A percentile compares a stretch with the other conserved stretches of the same genome.
phyloP scores from a whole-genome alignment of 2,113 vertebrate genomes.

The Leuciscus idus region DNA sequence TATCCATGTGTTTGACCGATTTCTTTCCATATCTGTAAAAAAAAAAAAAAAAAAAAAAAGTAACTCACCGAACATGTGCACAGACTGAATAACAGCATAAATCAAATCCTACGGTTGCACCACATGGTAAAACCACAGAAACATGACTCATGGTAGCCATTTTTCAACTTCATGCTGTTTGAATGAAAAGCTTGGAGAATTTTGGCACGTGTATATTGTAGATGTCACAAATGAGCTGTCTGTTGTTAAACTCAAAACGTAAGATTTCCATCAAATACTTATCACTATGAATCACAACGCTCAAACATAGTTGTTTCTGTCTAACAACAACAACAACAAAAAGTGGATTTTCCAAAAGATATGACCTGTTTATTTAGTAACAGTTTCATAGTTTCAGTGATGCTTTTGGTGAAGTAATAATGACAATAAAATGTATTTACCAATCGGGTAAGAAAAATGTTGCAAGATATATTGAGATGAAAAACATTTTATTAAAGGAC shows the following conservation, averaged over 20 bases:
- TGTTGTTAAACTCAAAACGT: slow-evolving; percentile 12
- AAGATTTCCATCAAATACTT: not conserved
- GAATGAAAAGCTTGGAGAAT: not conserved
- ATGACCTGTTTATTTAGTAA: not conserved
- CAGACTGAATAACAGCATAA: slow-evolving; percentile 22
- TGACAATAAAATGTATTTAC: not conserved
- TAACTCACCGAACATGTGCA: not conserved
- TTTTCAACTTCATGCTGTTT: not conserved
- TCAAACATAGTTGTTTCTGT: not conserved
- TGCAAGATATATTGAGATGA: not conserved
- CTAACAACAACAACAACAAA: not conserved
- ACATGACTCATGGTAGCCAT: not conserved
- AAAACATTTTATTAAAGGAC: not conserved
- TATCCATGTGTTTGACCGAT: not conserved
- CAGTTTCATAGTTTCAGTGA: not conserved
- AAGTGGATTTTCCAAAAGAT: not conserved
- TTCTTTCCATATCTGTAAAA: not conserved
- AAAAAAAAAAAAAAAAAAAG: not conserved
- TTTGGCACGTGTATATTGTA: not conserved
- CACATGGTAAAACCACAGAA: slow-evolving; percentile 14
- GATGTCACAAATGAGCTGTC: not conserved
- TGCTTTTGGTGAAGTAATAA: not conserved
- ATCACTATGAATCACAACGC: not conserved
- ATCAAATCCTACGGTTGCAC: not conserved
- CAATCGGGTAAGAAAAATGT: too few species aligned